Evolutionary conservation across 1,140 invertebrate species (phyloP).

Genomic region (Oryctes rhinoceros): DNA sequence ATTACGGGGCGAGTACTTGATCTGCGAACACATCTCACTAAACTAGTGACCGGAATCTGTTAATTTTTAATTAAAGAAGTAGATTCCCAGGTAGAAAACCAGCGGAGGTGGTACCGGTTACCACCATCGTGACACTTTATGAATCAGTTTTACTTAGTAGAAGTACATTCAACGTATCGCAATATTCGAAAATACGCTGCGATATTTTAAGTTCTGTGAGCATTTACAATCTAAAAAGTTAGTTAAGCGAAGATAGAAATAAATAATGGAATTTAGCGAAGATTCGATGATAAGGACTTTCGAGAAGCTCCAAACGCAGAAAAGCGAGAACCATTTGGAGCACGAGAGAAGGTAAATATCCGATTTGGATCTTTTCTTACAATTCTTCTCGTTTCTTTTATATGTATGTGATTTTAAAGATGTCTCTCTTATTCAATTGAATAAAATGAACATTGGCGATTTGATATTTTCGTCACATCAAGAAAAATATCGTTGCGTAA

Average conservation of each 20-base stretch:
- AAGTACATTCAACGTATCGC: not conserved
- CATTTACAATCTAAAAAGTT: not conserved
- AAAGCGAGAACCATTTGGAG: constrained; percentile 51
- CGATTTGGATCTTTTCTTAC: constrained; percentile 6
- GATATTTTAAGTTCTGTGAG: not conserved
- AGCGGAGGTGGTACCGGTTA: not conserved
- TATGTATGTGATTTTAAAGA: too few species aligned
- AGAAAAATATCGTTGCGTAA: constrained; percentile 12
- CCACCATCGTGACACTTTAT: not conserved
- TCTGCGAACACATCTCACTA: not conserved
- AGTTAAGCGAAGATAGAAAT: constrained; percentile 7
- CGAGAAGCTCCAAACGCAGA: constrained; percentile 53
- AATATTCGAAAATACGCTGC: not conserved
- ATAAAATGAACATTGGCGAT: not conserved
- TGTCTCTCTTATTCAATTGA: too few species aligned
- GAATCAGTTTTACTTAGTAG: not conserved
- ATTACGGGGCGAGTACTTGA: too few species aligned
- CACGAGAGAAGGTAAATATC: constrained; percentile 54
- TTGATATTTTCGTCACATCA: not conserved
- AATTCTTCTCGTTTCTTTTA: not conserved
- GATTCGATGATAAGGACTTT: constrained; percentile 24
- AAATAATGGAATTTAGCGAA: constrained; percentile 42
- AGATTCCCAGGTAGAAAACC: not conserved
- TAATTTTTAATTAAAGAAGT: not conserved
- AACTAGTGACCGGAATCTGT: not conserved